Evolutionary conservation across 2,113 vertebrate species (phyloP).

Genomic region (Ceuthmochares aereus): DNA sequence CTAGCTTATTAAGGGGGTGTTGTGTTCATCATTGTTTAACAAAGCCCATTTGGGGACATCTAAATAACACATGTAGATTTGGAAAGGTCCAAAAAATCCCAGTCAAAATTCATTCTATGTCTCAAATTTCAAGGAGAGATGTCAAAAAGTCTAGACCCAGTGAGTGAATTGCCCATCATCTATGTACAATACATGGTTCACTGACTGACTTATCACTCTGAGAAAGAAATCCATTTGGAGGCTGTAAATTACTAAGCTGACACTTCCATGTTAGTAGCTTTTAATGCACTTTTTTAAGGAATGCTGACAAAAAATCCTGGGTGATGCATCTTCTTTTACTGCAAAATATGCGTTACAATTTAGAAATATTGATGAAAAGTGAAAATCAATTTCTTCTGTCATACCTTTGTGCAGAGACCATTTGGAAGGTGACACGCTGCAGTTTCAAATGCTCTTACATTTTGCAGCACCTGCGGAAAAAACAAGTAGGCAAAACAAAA

Average conservation of each 20-base stretch:
- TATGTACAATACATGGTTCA: neutral
- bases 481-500: neutral
- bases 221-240: constrained; percentile 15
- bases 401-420: constrained; percentile 30
- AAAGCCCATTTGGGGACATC: neutral
- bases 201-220: constrained; percentile 1
- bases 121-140: neutral
- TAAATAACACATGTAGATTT: neutral
- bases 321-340: constrained; percentile 21
- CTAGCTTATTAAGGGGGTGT: neutral
- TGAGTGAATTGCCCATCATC: neutral
- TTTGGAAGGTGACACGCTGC: constrained; percentile 16
- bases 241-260: constrained; percentile 28
- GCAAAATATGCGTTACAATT: constrained; percentile 42
- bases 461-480: neutral
- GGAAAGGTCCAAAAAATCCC: neutral
- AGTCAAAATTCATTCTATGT: neutral
- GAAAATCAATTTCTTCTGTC: constrained; percentile 67
- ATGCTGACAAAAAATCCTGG: neutral
- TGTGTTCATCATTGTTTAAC: neutral
- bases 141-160: neutral
- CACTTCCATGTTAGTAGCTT: neutral
- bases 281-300: constrained; percentile 35
- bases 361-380: constrained; percentile 58
- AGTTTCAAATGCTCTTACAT: neutral